Evolutionary conservation across 2,888 invertebrate genomes (phyloP), one percentile per base, ranked within the genome.

Genomic region (Stratiomys singularior): DNA sequence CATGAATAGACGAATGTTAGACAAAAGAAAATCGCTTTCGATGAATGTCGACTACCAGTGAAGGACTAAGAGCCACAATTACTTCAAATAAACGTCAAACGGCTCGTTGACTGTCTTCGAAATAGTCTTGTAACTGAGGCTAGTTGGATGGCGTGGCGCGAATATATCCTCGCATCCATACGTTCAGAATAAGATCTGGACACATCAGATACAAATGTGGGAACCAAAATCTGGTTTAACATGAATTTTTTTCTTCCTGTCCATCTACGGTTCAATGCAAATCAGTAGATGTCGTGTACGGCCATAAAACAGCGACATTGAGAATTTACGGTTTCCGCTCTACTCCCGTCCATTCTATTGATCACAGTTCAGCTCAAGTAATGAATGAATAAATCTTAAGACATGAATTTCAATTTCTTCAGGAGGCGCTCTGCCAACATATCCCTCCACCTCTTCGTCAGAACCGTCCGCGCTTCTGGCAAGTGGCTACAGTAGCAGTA

Each of bases 321-420:
- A 80, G 79, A 79, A 80, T 80, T 80, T 80, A 80, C 80, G 78
- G 79, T 79, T 80, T 80, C 80, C 80, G 80, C 78, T 80, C 77
- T 78, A 80, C 76, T 80, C 78, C 30, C 71, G 69, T 69, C 79
- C 78, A 78, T 78, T 78, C 78, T 76, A 78, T 78, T 79, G 78
- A 79, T 79, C 79, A 78, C 78, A 78, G 79, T 74, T 69, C 69
- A 69, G 74, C 74, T 21, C 76, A 78, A 80, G 80, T 80, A 80
- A 80, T 80, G 80, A 80, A 80, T 80, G 80, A 80, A 80, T 80
- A 80, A 80, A 80, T 80, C 79, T 80, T 46, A 78, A 76, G 79
- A 79, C 79, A 77, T 77, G 79, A 79, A 79, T 79, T 79, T 79
- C 79, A 79, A 78, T 79, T 79, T 78, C 77, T 77, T 74, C 58